A percentile compares a stretch with the other conserved stretches of the same genome.
phyloP scores from a whole-genome alignment of 1,140 invertebrate genomes.

The Sitodiplosis mosellana region DNA sequence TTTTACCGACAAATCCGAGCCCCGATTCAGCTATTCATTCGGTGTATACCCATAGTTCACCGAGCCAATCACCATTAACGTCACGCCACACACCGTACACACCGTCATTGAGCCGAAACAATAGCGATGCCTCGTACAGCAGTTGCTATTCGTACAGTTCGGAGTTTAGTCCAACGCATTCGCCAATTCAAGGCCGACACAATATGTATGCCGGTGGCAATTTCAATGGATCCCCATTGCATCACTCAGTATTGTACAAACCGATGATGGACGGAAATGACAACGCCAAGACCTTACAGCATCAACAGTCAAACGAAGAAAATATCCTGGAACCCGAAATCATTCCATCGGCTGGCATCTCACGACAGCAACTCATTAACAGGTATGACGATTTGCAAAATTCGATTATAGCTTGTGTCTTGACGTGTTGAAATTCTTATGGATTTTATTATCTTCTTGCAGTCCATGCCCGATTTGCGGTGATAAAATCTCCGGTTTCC shows the following conservation, averaged over 20 bases:
- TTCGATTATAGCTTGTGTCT: no score
- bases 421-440: neutral
- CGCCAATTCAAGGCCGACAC: conserved; percentile 51
- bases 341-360: conserved; percentile 48
- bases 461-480: conserved; percentile 90
- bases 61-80: conserved; percentile 66
- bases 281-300: neutral
- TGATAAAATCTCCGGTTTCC: conserved; percentile 87
- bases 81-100: conserved; percentile 62
- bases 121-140: conserved; percentile 75
- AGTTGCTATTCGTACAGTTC: conserved; percentile 59
- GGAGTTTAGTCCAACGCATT: conserved; percentile 66
- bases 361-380: conserved; percentile 62
- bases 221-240: conserved; percentile 28
- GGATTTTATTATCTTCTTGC: conserved; percentile 14
- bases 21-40: conserved; percentile 76
- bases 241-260: conserved; percentile 29
- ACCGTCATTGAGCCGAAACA: conserved; percentile 68
- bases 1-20: conserved; percentile 45
- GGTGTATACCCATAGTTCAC: conserved; percentile 57
- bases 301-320: conserved; percentile 4
- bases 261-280: conserved; percentile 17
- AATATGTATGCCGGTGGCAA: conserved; percentile 11
- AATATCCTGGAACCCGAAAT: conserved; percentile 7
- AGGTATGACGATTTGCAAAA: conserved; percentile 27